phyloP scores from a whole-genome alignment of 2,797 vertebrate genomes.

The Eleutherodactylus coqui region DNA sequence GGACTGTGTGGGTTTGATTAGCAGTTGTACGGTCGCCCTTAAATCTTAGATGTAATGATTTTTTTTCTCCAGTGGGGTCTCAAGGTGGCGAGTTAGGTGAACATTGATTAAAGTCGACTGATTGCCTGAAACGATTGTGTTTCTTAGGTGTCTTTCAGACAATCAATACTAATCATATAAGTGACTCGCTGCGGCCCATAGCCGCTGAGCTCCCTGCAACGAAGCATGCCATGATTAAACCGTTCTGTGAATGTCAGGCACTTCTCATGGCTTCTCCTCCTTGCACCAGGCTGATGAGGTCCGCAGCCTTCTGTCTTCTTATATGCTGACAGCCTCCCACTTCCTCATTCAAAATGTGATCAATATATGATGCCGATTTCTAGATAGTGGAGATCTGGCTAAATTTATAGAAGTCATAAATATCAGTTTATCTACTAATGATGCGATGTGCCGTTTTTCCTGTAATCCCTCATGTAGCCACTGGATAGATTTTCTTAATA shows the following conservation, averaged over 20 bases:
- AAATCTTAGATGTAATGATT: background rate
- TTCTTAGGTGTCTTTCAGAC: constrained; percentile 59
- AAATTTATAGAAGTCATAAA: constrained; percentile 2
- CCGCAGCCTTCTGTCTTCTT: constrained; percentile 2
- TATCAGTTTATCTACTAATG: background rate
- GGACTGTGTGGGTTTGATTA: background rate
- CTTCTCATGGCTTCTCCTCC: constrained; percentile 35
- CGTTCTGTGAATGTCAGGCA: constrained; percentile 65
- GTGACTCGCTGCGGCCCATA: constrained; percentile 56
- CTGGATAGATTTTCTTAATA: background rate
- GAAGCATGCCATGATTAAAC: constrained; percentile 66
- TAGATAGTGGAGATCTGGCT: background rate
- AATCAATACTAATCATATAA: constrained; percentile 62
- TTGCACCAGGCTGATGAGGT: background rate
- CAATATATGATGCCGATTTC: background rate
- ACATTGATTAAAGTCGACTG: constrained; percentile 70
- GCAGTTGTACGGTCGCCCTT: background rate
- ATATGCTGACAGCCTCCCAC: background rate
- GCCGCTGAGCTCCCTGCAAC: constrained; percentile 64
- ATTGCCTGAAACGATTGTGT: constrained; percentile 66
- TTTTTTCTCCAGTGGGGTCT: constrained; percentile 26
- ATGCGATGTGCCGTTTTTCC: background rate
- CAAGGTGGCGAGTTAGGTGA: constrained; percentile 28
- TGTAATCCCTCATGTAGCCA: background rate
- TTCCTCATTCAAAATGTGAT: constrained; percentile 17